Evolutionary conservation across 2,113 vertebrate genomes (phyloP), one percentile per base, ranked within the genome.

Genomic region (Cepphus grylle): DNA sequence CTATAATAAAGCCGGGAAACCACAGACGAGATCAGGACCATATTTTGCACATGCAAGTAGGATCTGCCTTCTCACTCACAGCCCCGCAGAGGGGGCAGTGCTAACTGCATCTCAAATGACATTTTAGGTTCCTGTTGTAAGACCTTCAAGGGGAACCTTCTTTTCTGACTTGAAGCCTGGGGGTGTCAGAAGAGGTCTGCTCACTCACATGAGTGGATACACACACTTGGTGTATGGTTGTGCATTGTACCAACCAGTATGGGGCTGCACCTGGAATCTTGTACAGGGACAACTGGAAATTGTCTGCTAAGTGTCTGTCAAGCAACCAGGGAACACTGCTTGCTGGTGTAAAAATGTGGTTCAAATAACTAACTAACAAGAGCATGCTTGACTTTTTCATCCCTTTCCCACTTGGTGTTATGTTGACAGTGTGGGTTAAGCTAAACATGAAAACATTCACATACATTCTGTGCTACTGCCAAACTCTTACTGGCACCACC

Each of bases 11-110:
- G 89, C 34, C 20, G 23, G 43, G 40, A 95, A 94, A 96, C 91
- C 93, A 79, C 93, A 89, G 73, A 81, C 62, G 78, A 15, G 15
- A 96, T 91, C 73, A 93, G 77, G 95, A 84, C 81, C 91, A 78
- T 65, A 86, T 94, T 95, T 84, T 84, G 6, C 42, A 74, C 47
- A 93, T 81, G 49, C 29, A 88, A 84, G 58, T 7, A 79, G 82
- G 49, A 74, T 70, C 45, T 85, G 49, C 30, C 27, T 85, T 30
- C 52, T 43, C 15, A 2, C 16, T 50, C 49, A 30, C 23, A 40
- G 27, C 9, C 22, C 66, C 11, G 0, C 11, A 49, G 25, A 47
- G 20, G 6, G 12, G 29, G 23, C n/a, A 83, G 30, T 26, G 47
- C 38, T 26, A 78, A 0, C 13, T 70, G 61, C 71, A 38, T 18